Conservation (phyloP, 2,113 vertebrate genomes). For the Geothlypis trichas region DNA sequence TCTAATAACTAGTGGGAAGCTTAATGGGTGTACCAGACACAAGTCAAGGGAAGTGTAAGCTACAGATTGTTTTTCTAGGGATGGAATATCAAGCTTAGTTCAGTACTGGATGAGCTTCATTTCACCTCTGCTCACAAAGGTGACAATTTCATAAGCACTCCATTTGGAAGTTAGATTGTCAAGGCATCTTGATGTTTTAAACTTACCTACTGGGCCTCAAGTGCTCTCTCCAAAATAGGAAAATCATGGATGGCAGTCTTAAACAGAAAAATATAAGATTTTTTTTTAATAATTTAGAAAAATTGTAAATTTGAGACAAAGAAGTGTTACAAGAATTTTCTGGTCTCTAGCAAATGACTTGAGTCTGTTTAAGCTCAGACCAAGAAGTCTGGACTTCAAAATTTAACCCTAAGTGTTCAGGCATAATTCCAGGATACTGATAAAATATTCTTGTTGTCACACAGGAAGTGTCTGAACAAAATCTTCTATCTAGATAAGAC, state of each 20-base stretch:
- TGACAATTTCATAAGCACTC: not conserved
- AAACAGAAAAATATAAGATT: not conserved
- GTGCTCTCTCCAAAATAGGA: not conserved
- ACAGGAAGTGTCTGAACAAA: not conserved
- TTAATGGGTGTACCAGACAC: not conserved
- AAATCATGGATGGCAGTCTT: not conserved
- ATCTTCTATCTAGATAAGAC: not conserved
- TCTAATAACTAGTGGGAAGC: not conserved
- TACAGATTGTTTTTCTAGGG: not conserved
- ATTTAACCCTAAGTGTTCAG: not conserved
- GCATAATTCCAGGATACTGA: not conserved
- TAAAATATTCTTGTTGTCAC: not conserved
- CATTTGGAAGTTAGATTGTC: not conserved
- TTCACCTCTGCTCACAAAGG: not conserved
- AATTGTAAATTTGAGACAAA: not conserved
- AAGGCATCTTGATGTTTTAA: not conserved
- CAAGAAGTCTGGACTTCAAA: not conserved
- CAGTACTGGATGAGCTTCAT: not conserved
- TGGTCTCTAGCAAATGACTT: fast-evolving
- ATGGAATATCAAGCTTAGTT: not conserved
- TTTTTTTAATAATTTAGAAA: no score
- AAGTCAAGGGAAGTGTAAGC: not conserved
- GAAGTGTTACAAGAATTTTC: not conserved
- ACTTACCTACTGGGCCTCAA: not conserved
- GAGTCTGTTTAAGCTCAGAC: not conserved